phyloP scores from a whole-genome alignment of 2,888 invertebrate species.

The Linnaemya tessellans region DNA sequence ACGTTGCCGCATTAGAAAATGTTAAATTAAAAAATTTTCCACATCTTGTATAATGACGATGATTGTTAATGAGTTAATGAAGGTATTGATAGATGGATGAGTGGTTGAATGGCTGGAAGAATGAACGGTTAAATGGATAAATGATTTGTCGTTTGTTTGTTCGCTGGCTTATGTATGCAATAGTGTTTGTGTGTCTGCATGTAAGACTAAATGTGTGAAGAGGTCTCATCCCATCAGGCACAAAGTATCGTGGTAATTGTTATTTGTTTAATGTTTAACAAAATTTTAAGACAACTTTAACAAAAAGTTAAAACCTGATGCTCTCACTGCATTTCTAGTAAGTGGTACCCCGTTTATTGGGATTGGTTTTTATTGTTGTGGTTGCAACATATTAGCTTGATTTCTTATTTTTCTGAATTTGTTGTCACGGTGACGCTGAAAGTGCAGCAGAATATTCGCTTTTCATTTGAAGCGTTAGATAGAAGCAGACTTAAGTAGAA shows the following conservation, averaged over 20 bases:
- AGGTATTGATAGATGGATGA: slow-evolving; percentile 42
- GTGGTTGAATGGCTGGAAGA: slow-evolving; percentile 15
- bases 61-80: slow-evolving; percentile 33
- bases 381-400: slow-evolving; percentile 34
- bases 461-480: neutral
- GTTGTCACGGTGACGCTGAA: slow-evolving; percentile 1
- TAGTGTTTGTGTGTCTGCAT: neutral
- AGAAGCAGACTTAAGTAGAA: slow-evolving; percentile 54
- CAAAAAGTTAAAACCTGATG: slow-evolving; percentile 29
- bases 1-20: slow-evolving; percentile 31
- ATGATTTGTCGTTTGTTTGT: slow-evolving; percentile 34
- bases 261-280: slow-evolving; percentile 63
- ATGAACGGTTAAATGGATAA: slow-evolving; percentile 31
- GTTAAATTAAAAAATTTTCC: slow-evolving; percentile 46
- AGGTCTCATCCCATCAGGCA: slow-evolving; percentile 30
- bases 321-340: slow-evolving; percentile 7
- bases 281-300: slow-evolving; percentile 26
- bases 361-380: slow-evolving; percentile 5
- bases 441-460: slow-evolving; percentile 17
- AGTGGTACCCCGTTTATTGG: slow-evolving; percentile 24
- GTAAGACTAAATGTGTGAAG: slow-evolving; percentile 14
- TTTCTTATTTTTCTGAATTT: neutral
- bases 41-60: slow-evolving; percentile 27
- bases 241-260: slow-evolving; percentile 62
- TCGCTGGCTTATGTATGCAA: neutral